Evolutionary conservation across 2,113 vertebrate genomes (phyloP).

Genomic region (Bubalus kerabau): DNA sequence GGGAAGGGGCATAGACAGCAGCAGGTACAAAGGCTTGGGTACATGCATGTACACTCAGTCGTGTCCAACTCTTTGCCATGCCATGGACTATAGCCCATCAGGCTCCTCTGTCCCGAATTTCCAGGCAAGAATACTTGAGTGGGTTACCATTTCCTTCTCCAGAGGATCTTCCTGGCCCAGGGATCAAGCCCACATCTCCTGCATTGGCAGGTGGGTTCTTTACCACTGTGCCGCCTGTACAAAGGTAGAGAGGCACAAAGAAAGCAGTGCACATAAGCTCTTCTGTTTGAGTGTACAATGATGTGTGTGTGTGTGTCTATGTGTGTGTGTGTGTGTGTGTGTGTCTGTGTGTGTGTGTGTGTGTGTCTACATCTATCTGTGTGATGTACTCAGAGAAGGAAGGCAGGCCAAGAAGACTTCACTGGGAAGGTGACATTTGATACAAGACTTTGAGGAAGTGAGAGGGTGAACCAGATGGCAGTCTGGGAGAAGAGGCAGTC

Average conservation of each 20-base stretch:
- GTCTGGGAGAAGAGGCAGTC: neutral
- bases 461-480: neutral
- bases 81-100: neutral
- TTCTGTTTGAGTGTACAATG: neutral
- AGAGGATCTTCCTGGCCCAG: neutral
- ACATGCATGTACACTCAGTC: rapidly evolving
- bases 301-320: neutral
- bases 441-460: neutral
- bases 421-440: neutral
- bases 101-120: neutral
- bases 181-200: neutral
- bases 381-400: neutral
- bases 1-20: neutral
- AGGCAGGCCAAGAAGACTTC: neutral
- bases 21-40: neutral
- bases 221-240: neutral
- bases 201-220: neutral
- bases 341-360: neutral
- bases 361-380: neutral
- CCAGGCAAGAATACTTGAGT: neutral
- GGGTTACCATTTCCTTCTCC: neutral
- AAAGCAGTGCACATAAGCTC: neutral
- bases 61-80: neutral
- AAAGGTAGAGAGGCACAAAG: neutral
- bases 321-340: too few species aligned